phyloP scores from a whole-genome alignment of 2,113 vertebrate genomes.

The Oryzias woworae region DNA sequence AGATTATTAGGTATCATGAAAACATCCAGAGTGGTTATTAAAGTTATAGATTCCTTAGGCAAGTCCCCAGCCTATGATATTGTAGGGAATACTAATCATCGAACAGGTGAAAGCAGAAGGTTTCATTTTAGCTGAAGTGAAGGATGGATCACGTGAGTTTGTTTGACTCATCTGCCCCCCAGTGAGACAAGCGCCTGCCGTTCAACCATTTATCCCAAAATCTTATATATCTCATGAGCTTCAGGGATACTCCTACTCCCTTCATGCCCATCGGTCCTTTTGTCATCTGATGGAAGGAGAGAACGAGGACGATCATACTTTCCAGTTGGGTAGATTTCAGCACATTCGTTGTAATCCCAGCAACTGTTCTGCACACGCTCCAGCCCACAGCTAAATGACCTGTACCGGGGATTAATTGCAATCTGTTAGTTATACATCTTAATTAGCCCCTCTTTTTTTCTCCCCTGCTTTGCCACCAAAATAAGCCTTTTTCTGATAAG shows the following conservation, averaged over 20 bases:
- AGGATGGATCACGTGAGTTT: constrained; percentile 58
- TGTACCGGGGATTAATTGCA: constrained; percentile 57
- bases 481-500: constrained; percentile 25
- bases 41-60: no score
- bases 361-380: constrained; percentile 19
- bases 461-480: constrained; percentile 18
- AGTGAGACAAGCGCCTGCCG: constrained; percentile 27
- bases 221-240: constrained; percentile 44
- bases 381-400: constrained; percentile 62
- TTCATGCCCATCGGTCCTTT: constrained; percentile 24
- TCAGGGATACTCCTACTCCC: constrained; percentile 17
- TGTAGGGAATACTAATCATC: constrained; percentile 4
- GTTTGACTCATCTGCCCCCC: constrained; percentile 51
- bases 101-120: constrained; percentile 38
- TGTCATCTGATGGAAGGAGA: constrained; percentile 29
- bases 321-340: constrained; percentile 63
- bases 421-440: constrained; percentile 63
- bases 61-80: no score
- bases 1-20: no score
- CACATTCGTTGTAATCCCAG: constrained; percentile 53
- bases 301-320: constrained; percentile 51
- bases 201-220: constrained; percentile 34
- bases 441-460: constrained; percentile 55
- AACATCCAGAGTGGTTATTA: no score
- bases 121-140: constrained; percentile 36